These are phyloP conservation scores for Dendrophyllia cribrosa DNA, from an alignment of 64 coral and sea anemone species.

Conservation along the genomic window DNA sequence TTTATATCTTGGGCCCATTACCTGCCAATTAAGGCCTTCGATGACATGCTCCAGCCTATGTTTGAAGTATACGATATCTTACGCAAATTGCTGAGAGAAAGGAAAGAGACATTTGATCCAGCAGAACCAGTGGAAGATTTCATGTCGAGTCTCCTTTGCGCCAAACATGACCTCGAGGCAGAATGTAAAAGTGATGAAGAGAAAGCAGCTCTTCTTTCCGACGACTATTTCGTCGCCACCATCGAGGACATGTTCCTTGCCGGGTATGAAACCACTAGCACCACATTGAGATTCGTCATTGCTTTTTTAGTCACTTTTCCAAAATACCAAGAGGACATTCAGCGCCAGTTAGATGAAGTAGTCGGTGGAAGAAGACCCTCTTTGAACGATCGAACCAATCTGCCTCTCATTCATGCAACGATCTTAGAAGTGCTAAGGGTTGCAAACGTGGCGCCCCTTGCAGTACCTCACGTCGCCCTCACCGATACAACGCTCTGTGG, in stretches of 20 bases:
- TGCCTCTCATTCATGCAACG: conserved; percentile 22
- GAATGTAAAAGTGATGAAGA: background rate
- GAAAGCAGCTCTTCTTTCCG: background rate
- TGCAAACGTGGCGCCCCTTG: background rate
- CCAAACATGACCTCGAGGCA: background rate
- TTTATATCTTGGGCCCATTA: background rate
- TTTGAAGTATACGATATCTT: background rate
- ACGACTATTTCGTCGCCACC: background rate
- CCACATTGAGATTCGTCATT: background rate
- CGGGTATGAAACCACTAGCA: background rate
- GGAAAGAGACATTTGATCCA: conserved; percentile 3
- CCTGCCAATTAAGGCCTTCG: background rate
- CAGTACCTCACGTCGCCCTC: background rate
- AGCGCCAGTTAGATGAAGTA: conserved; percentile 8
- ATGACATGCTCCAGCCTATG: background rate
- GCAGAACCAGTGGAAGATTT: background rate
- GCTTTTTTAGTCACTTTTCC: background rate
- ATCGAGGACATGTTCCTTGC: conserved; percentile 4
- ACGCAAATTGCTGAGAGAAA: background rate
- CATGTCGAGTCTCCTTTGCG: background rate
- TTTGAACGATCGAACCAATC: background rate
- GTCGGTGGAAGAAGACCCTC: background rate
- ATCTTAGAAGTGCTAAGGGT: conserved; percentile 28
- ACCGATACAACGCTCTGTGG: conserved; percentile 25
- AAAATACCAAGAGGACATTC: conserved; percentile 11